Conservation (phyloP, 1,140 invertebrate species). For the Drosophila insularis region DNA sequence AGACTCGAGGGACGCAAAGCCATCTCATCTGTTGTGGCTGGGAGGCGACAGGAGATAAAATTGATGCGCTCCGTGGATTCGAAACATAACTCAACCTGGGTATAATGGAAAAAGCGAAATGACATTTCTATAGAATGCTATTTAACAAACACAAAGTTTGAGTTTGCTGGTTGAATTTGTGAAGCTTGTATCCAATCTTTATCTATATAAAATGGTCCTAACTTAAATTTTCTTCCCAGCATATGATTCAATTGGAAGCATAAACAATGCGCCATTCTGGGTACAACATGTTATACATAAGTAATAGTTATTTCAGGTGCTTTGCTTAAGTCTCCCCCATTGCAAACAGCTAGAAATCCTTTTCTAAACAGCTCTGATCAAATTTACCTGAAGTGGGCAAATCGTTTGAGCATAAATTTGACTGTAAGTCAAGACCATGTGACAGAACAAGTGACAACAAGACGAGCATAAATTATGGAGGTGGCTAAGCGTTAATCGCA, state of each 20-base stretch:
- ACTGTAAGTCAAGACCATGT: constrained; percentile 45
- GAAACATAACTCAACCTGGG: constrained; percentile 54
- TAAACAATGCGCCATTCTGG: no score
- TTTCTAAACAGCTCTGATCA: no score
- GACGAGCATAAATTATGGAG: constrained; percentile 64
- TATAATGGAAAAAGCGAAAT: constrained; percentile 39
- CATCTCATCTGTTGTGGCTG: constrained; percentile 62
- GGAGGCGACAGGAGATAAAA: constrained; percentile 22
- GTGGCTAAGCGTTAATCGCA: constrained; percentile 69
- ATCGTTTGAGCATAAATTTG: constrained; percentile 34
- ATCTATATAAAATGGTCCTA: no score
- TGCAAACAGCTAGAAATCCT: no score
- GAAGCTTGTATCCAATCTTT: no score
- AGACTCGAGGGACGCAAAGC: constrained; percentile 64
- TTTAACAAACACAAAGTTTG: not conserved
- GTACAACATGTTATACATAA: no score
- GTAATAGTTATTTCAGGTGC: no score
- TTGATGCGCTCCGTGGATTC: constrained; percentile 58
- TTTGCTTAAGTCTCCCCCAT: no score
- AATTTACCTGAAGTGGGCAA: not conserved
- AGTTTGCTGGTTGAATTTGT: not conserved
- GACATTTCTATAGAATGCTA: constrained; percentile 24
- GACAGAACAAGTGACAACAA: constrained; percentile 62
- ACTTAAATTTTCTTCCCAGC: no score
- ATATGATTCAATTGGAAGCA: no score